These are phyloP conservation scores for Poicephalus meyeri DNA, from an alignment of 2,113 vertebrate genomes.

Conservation along the genomic window DNA sequence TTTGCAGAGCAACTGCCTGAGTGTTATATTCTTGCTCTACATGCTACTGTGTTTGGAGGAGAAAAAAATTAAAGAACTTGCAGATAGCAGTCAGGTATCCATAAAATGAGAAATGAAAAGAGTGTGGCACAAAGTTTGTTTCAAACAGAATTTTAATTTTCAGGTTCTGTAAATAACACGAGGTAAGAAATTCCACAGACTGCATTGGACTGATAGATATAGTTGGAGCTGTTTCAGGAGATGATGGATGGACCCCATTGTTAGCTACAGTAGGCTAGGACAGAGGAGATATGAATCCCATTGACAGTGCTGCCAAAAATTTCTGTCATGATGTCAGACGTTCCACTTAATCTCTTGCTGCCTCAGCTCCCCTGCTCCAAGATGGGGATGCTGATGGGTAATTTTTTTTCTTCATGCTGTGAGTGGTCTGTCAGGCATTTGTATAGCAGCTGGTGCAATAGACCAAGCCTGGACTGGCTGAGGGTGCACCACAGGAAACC, in stretches of 20 bases:
- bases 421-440: accelerated
- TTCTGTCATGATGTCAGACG: constrained; percentile 1
- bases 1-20: background rate
- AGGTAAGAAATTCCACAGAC: background rate
- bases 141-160: constrained; percentile 10
- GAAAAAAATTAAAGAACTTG: background rate
- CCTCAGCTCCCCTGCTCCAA: background rate
- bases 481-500: background rate
- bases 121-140: background rate
- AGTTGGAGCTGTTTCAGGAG: constrained; percentile 13
- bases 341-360: constrained; percentile 44
- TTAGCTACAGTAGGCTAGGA: background rate
- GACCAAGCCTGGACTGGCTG: background rate
- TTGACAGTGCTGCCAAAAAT: constrained; percentile 17
- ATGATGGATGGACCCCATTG: constrained; percentile 5
- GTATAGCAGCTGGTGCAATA: background rate
- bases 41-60: background rate
- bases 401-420: background rate
- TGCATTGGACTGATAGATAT: background rate
- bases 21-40: background rate
- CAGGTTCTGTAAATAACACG: constrained; percentile 9
- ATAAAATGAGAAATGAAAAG: constrained; percentile 9
- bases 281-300: background rate
- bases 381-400: constrained; percentile 1
- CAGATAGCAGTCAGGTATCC: background rate